phyloP scores from a whole-genome alignment of 2,888 invertebrate genomes.

The Eupelmus urozonus region DNA sequence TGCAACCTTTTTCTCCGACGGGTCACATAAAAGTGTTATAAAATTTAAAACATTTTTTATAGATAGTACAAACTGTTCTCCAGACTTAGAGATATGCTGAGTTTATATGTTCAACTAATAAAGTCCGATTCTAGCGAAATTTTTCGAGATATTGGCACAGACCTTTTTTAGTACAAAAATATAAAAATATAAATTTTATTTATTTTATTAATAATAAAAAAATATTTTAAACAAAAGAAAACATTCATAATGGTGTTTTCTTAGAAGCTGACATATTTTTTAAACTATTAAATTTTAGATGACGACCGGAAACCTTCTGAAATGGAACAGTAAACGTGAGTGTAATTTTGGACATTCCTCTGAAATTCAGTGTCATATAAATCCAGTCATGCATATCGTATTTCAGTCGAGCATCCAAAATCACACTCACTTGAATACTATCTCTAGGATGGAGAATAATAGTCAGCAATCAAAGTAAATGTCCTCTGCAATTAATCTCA shows the following conservation, averaged over 20 bases:
- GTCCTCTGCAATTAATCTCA: neutral
- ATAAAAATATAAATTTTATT: too few species aligned
- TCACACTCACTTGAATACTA: constrained; percentile 2
- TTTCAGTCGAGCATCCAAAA: neutral
- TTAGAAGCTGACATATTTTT: too few species aligned
- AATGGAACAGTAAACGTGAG: too few species aligned
- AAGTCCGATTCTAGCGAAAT: too few species aligned
- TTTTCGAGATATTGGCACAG: too few species aligned
- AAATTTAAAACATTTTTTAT: constrained; percentile 1
- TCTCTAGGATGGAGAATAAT: neutral
- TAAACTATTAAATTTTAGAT: too few species aligned
- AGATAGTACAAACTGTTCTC: neutral
- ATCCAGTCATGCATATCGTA: neutral
- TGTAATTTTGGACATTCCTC: neutral
- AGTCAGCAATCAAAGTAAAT: constrained; percentile 12
- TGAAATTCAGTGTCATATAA: constrained; percentile 1
- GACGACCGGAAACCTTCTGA: neutral
- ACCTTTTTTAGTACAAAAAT: too few species aligned
- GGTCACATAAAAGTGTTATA: constrained; percentile 22
- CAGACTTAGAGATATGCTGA: too few species aligned
- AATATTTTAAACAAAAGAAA: neutral
- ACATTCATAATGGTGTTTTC: neutral
- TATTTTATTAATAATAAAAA: too few species aligned
- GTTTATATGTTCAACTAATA: too few species aligned
- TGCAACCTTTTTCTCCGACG: neutral